Percentiles rank a stretch among this genome's conserved stretches.
Evolutionary conservation across 2,113 vertebrate species (phyloP).

Genomic region (Indri indri): DNA sequence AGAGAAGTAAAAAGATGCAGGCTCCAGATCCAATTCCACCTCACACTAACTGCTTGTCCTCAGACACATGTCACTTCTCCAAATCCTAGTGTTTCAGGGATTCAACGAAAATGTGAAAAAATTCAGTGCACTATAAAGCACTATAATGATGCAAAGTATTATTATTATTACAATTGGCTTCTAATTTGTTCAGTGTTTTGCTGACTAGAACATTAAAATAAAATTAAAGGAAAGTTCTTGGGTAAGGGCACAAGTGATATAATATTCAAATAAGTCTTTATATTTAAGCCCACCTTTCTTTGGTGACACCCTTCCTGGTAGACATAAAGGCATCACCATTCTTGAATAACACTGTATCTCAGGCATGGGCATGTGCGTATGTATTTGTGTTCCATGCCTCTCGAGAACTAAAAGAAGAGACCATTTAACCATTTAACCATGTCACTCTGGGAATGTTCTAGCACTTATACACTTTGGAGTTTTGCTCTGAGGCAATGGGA

Average conservation of each 20-base stretch:
- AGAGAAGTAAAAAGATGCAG: not conserved
- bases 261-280: not conserved
- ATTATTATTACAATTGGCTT: not conserved
- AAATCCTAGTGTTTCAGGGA: not conserved
- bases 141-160: not conserved
- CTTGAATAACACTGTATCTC: not conserved
- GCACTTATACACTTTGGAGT: not conserved
- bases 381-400: not conserved
- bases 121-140: not conserved
- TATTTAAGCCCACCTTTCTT: not conserved
- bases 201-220: not conserved
- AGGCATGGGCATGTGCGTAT: fast-evolving
- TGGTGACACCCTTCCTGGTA: not conserved
- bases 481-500: not conserved
- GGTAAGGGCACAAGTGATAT: not conserved
- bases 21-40: not conserved
- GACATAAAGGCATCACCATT: not conserved
- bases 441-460: not conserved
- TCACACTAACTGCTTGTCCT: not conserved
- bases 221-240: not conserved
- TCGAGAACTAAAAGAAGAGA: not conserved
- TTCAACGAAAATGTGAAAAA: not conserved
- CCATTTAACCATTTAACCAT: not conserved
- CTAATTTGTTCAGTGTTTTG: not conserved
- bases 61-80: not conserved